Percentiles rank a stretch among this genome's conserved stretches.
Conservation (phyloP, 2,888 invertebrate genomes). For the Yponomeuta sedellus region DNA sequence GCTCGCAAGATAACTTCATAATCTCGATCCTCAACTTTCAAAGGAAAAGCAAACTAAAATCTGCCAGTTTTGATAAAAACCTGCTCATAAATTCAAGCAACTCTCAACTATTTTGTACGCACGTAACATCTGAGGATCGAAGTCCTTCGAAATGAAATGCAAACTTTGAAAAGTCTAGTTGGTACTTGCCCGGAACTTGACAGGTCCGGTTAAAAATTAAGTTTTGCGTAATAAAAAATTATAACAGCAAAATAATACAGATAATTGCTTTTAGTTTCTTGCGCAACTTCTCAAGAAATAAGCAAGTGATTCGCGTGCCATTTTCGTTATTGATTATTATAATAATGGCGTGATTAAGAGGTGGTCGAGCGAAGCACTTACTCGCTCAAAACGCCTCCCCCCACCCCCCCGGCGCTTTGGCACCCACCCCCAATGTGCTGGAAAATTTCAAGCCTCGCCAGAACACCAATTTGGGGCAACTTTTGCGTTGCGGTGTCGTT, state of each 20-base stretch:
- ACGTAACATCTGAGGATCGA: neutral
- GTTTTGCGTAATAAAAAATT: no score
- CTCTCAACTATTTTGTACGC: conserved; percentile 1
- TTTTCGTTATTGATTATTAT: conserved; percentile 5
- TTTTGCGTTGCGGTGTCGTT: conserved; percentile 1
- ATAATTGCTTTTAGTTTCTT: no score
- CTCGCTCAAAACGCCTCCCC: neutral
- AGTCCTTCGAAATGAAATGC: neutral
- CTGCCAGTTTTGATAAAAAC: conserved; percentile 14
- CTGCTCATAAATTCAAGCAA: conserved; percentile 9
- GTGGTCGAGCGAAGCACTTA: neutral
- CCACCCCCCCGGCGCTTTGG: neutral
- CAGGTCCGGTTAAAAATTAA: no score
- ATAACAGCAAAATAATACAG: no score
- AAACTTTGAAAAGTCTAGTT: neutral
- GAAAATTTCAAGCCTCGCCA: neutral
- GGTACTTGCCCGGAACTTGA: neutral
- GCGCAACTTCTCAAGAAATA: neutral
- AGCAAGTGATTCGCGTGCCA: neutral
- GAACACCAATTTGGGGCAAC: neutral
- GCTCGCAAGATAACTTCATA: conserved; percentile 45
- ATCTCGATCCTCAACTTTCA: conserved; percentile 52
- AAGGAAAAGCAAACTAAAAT: conserved; percentile 43
- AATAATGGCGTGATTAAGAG: neutral
- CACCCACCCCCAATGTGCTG: neutral